These are phyloP conservation scores for Kuschelorhynchus macadamiae DNA, from an alignment of 2,888 invertebrate species.

Conservation along the genomic window DNA sequence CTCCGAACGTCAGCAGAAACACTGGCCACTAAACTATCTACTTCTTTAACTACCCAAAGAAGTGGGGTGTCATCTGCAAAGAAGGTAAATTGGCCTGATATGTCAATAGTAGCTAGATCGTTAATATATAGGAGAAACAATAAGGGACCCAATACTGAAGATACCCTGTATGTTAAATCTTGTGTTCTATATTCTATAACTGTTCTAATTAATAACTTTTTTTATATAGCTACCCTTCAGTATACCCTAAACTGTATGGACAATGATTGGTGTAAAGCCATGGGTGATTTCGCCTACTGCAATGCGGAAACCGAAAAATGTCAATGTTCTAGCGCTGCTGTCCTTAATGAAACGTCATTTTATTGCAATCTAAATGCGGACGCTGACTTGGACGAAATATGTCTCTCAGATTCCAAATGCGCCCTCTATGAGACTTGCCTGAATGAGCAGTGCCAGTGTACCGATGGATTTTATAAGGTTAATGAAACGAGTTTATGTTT, in stretches of 20 bases:
- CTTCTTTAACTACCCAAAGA: no score
- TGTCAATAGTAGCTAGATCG: no score
- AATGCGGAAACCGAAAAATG: constrained; percentile 50
- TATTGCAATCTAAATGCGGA: constrained; percentile 47
- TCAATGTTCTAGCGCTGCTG: constrained; percentile 52
- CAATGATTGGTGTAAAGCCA: constrained; percentile 58
- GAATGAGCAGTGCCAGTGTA: constrained; percentile 54
- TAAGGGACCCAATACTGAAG: no score
- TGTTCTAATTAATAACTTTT: no score
- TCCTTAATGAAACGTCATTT: constrained; percentile 49
- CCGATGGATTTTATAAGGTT: constrained; percentile 49
- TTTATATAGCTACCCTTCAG: constrained; percentile 57
- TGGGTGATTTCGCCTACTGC: constrained; percentile 57
- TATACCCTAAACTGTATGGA: constrained; percentile 54
- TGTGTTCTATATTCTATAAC: no score
- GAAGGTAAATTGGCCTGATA: no score
- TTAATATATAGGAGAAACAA: no score
- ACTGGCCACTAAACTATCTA: no score
- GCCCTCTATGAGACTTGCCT: constrained; percentile 52
- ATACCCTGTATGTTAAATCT: no score
- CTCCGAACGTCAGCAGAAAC: no score
- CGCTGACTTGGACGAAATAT: constrained; percentile 30
- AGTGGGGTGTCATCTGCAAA: no score
- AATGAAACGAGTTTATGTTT: constrained; percentile 44
- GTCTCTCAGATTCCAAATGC: constrained; percentile 53